Conservation (phyloP, 2,113 vertebrate genomes). For the Canis aureus region DNA sequence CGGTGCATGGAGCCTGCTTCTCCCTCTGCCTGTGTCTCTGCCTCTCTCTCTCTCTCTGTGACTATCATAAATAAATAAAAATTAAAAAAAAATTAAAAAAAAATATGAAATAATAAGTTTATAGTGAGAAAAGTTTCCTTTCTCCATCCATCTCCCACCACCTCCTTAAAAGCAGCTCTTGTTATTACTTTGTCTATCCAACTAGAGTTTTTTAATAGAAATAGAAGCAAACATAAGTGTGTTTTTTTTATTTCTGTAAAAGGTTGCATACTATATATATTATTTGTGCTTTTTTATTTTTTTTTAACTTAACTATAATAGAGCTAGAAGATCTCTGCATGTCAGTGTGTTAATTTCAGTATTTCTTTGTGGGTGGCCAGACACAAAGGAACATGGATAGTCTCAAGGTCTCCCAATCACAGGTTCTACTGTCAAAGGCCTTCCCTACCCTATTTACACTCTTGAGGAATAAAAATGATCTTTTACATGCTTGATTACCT, state of each 20-base stretch:
- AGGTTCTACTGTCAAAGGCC: background rate
- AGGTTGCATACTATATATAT: background rate
- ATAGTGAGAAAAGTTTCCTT: slow-evolving; percentile 9
- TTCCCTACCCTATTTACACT: background rate
- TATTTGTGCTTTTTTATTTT: background rate
- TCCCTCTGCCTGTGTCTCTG: too few relatives aligned
- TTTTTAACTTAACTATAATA: background rate
- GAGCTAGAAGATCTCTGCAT: background rate
- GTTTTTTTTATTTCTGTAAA: background rate
- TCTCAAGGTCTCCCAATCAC: background rate
- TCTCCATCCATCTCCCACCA: background rate
- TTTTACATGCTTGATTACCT: slow-evolving; percentile 19
- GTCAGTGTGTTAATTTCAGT: background rate
- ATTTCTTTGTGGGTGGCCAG: slow-evolving; percentile 19
- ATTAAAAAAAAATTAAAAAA: too few relatives aligned
- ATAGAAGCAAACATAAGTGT: background rate
- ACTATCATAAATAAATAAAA: too few relatives aligned
- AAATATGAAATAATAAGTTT: background rate
- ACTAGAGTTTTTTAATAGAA: background rate
- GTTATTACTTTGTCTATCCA: background rate
- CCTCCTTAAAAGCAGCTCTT: slow-evolving; percentile 44
- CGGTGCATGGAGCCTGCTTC: too few relatives aligned
- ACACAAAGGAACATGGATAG: background rate
- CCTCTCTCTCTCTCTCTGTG: too few relatives aligned
- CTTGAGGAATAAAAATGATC: slow-evolving; percentile 24